These are phyloP conservation scores for Danio albolineatus DNA, from an alignment of 2,797 vertebrate species.

Conservation along the genomic window DNA sequence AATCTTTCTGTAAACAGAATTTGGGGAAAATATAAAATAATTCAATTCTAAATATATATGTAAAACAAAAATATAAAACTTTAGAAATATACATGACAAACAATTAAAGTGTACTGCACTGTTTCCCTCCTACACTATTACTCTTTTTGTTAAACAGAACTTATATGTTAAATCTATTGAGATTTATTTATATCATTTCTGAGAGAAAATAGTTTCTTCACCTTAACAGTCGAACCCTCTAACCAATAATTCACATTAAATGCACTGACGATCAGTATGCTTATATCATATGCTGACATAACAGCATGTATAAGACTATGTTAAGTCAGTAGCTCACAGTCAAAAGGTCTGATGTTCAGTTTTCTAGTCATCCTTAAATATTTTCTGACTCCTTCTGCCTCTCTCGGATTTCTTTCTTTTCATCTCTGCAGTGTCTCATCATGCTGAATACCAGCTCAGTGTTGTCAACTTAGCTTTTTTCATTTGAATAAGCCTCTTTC, in stretches of 20 bases:
- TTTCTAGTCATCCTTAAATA: conserved; percentile 33
- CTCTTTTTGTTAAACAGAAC: no score
- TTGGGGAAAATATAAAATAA: no score
- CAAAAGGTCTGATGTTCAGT: conserved; percentile 31
- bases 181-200: no score
- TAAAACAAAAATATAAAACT: no score
- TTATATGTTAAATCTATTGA: no score
- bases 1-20: no score
- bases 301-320: background rate
- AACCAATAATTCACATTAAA: background rate
- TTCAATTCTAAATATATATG: no score
- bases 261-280: background rate
- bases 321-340: conserved; percentile 1
- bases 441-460: conserved; percentile 69
- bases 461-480: conserved; percentile 80
- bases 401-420: conserved; percentile 65
- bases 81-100: no score
- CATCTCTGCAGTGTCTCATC: conserved; percentile 61
- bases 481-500: conserved; percentile 85
- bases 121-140: no score
- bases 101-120: no score
- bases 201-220: no score
- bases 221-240: no score
- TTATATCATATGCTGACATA: background rate
- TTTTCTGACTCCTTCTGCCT: conserved; percentile 47